Percentiles rank a stretch among this genome's conserved stretches.
These are phyloP conservation scores for Parnassius smintheus DNA, from an alignment of 2,888 invertebrate genomes.

Conservation along the genomic window DNA sequence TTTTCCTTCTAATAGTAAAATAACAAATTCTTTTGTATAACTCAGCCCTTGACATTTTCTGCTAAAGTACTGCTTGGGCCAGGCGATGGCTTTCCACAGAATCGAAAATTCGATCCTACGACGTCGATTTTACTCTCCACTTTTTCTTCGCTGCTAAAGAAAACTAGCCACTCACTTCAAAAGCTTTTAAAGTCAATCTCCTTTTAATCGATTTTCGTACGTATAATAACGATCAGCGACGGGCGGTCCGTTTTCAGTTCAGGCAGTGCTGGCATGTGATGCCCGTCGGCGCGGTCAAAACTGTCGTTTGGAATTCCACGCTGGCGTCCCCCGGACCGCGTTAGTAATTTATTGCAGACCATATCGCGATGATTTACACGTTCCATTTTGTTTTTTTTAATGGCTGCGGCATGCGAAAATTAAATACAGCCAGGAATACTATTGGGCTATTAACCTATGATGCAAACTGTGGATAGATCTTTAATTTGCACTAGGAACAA, in stretches of 20 bases:
- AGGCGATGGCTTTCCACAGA: no score
- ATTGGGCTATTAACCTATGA: no score
- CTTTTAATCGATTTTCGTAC: conserved; percentile 25
- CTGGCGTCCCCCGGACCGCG: conserved; percentile 4
- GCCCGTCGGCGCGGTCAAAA: conserved; percentile 20
- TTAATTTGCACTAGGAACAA: no score
- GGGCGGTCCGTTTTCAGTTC: conserved; percentile 23
- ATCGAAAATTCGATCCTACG: no score
- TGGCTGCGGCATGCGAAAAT: conserved; percentile 8
- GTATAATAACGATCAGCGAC: conserved; percentile 4
- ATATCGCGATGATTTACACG: conserved; percentile 26
- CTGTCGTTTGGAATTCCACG: conserved; percentile 19
- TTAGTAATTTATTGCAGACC: conserved; percentile 24
- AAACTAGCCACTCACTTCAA: not conserved
- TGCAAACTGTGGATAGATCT: no score
- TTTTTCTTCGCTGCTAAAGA: not conserved
- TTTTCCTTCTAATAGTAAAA: no score
- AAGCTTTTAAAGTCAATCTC: conserved; percentile 18
- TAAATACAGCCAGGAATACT: no score
- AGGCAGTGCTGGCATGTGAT: conserved; percentile 21
- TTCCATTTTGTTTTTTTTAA: conserved; percentile 16
- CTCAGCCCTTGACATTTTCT: no score
- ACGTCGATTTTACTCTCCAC: no score
- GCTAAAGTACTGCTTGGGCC: no score
- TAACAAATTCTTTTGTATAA: no score